Base-by-base conservation (phyloP, 2,797 vertebrate species). In the Malurus leucopterus region DNA sequence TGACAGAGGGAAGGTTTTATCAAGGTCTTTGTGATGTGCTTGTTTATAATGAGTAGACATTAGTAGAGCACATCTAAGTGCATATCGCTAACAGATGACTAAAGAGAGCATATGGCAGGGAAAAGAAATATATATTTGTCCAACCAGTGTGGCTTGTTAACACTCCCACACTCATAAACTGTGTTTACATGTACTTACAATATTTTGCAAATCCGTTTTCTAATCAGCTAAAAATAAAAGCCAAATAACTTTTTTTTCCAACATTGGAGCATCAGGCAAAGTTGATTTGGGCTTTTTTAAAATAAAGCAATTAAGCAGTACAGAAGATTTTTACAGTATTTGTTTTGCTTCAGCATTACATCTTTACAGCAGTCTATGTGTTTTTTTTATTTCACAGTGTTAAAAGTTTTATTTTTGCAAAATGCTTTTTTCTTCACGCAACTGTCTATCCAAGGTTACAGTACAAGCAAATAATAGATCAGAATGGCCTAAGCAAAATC, bases 1-100 rank as follows among this genome's bases (percentile, higher is more conserved):
- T 89, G 83, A 89, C 86, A 95, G 95, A 96, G 94, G 74, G 81
- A 88, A 95, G 64, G 91, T 94, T 96, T 94, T 91, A 94, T 95
- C 93, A 95, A 95, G 93, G 93, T 96, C 95, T 95, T 88, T 89
- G 67, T 82, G 74, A 93, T 92, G 88, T 75, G 54, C 84, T 95
- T 94, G 79, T 94, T 96, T 96, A 83, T 95, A 95, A 95, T 84
- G 81, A 95, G 86, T 65, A 94, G 93, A 91, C 90, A 88, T 87
- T 93, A 90, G 93, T 88, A 88, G 86, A 93, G 81, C 81, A 92
- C 91, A 93, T 93, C 89, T 90, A 89, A 92, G 85, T 83, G 76
- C 89, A 83, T 96, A 91, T 94, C 23, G 0, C 90, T 91, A 95
- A 91, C 89, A 92, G 94, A 92, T 89, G 74, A 95, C 77, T 82